Evolutionary conservation across 1,140 invertebrate genomes (phyloP).

Genomic region (Orius laevigatus): DNA sequence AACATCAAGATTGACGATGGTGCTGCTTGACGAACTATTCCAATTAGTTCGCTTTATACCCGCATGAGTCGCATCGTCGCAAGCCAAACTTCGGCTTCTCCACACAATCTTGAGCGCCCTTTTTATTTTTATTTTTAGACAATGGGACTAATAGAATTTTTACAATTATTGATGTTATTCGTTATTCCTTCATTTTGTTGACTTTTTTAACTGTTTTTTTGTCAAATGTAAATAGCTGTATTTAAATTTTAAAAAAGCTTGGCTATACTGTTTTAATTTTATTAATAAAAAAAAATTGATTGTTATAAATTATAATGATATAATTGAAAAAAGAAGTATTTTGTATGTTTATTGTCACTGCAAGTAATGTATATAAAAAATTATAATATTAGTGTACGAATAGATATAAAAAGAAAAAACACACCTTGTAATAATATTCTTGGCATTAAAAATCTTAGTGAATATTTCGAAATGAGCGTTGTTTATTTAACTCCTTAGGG

Average conservation of each 20-base stretch:
- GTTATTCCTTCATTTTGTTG: conserved; percentile 12
- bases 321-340: conserved; percentile 7
- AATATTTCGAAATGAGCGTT: too few species aligned
- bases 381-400: conserved; percentile 7
- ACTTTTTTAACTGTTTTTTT: not conserved
- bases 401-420: conserved; percentile 4
- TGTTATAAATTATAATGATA: conserved; percentile 8
- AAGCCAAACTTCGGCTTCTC: too few species aligned
- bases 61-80: too few species aligned
- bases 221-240: conserved; percentile 8
- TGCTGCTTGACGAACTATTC: too few species aligned
- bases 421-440: conserved; percentile 12
- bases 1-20: too few species aligned
- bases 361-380: not conserved
- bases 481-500: too few species aligned
- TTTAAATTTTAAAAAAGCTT: not conserved
- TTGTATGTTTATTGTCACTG: conserved; percentile 12
- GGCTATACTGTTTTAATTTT: conserved; percentile 4
- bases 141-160: conserved; percentile 9
- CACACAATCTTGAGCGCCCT: too few species aligned
- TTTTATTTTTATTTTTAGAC: conserved; percentile 6
- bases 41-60: too few species aligned
- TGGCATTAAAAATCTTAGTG: conserved; percentile 8
- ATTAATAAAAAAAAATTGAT: not conserved
- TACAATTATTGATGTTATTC: conserved; percentile 11